phyloP scores from a whole-genome alignment of 1,140 invertebrate genomes.

The Drosophila kohkoa region DNA sequence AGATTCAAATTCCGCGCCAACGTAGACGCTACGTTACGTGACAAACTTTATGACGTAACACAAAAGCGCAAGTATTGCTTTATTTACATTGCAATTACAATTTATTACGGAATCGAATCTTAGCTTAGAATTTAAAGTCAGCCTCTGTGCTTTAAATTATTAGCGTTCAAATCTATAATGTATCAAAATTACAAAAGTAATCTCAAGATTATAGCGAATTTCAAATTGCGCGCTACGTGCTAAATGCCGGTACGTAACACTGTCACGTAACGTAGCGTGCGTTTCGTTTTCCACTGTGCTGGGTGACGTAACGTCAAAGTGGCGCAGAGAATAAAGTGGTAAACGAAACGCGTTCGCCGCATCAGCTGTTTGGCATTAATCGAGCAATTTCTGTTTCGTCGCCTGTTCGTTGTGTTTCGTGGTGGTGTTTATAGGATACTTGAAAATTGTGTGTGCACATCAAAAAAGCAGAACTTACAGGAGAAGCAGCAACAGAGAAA shows the following conservation, averaged over 20 bases:
- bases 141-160: too few species aligned
- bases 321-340: neutral
- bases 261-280: slow-evolving; percentile 2
- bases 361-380: slow-evolving; percentile 44
- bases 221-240: slow-evolving; percentile 3
- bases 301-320: neutral
- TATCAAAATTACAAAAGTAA: too few species aligned
- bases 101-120: too few species aligned
- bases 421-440: slow-evolving; percentile 51
- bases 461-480: neutral
- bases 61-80: too few species aligned
- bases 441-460: slow-evolving; percentile 45
- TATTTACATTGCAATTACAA: too few species aligned
- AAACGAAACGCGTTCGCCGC: slow-evolving; percentile 10
- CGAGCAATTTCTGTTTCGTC: slow-evolving; percentile 48
- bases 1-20: too few species aligned
- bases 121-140: too few species aligned
- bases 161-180: too few species aligned
- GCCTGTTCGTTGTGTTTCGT: slow-evolving; percentile 11
- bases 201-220: too few species aligned
- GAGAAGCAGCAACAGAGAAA: neutral
- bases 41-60: too few species aligned
- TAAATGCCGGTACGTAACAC: slow-evolving; percentile 2
- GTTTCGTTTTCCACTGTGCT: neutral
- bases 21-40: too few species aligned